Base-by-base conservation (phyloP, 2,113 vertebrate genomes). In the Nannospalax galili region DNA sequence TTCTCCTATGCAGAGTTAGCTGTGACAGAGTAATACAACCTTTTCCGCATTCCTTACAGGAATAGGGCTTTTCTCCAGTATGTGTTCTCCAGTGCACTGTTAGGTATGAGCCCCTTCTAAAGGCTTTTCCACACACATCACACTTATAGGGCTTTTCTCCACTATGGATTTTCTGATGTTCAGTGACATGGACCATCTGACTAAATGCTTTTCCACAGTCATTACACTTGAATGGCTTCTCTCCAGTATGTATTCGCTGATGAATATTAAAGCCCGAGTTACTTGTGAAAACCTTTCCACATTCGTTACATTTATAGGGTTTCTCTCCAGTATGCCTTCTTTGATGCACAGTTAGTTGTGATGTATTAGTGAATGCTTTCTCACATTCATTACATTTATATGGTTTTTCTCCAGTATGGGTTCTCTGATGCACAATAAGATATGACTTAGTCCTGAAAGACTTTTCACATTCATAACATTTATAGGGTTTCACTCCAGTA, bases 71-170 rank as follows among this genome's bases (percentile, higher is more conserved):
- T 88, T 97, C 96, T 81, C 96, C 97, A 94, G 96, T 98, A 75
- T 98, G 98, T 72, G 97, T 98, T 48, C 96, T 93, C 96, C 97
- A 96, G n/a, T 97, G 97, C 16, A 97, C 94, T 64, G 95, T 96
- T 84, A 97, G 96, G 89, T 97, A 96, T 15, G 97, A 96, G 52
- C 96, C 95, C 42, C 96, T 97, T 48, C 95, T 96, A 56, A 98
- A 98, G 85, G 94, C 94, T 92, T 98, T 98, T 35, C 97, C 97
- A 80, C 97, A 98, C 35, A 97, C 88, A 73, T 97, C 95, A 64
- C 97, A 98, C 48, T 97, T 97, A 85, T 97, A 98, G 26, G 97
- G 97, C 17, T 96, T 97, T 79, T 98, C 97, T 52, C 97, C 97
- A 73, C 94, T 98, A 45, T 98, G 97, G 42, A 96, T 97, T 93